Base-by-base conservation (phyloP, 2,888 invertebrate species). In the Trilocha varians region DNA sequence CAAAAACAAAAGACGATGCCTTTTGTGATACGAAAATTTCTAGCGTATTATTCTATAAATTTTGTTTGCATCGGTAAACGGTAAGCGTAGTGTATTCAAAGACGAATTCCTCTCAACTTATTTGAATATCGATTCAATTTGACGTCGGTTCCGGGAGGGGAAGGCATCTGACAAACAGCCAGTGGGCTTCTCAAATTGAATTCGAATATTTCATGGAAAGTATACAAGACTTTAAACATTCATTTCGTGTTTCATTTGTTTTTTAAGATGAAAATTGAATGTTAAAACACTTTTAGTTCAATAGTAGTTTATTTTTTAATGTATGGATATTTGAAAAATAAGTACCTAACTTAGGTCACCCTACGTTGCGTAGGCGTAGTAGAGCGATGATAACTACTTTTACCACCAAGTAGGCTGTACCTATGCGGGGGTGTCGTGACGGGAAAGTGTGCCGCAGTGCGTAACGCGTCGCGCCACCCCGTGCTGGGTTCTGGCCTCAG, bases 71-170 rank as follows among this genome's bases (percentile, higher is more conserved):
- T 15, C 38, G 15, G 38, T 25, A 38, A 3, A 39, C 16, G 34
- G 34, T 32, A 33, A 43, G 13, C 34, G 13, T 13, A 14, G 9
- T 14, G 15, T 43, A 43, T 39, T 37, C 14, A 13, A 36, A 36
- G 39, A 36, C 39, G 39, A 36, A 39, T 18, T 39, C 32, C 32
- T 16, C 39, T 36, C 18, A 17, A 40, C 33, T 38, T 38, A 47
- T 45, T 25, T 43, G 40, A 44, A 44, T 41, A 46, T 40, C 37
- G 14, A 46, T 50, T 50, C 33, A 38, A 44, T 49, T 45, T 39
- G 11, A 39, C 39, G 16, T 34, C 9, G 37, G 15, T 25, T 35
- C 13, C 42, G 32, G 14, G 16, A 33, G 32, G 17, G 16, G 38
- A 18, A 5, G 39, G 32, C 36, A 36, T 44, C 34, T 13, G 18